Base-by-base conservation (phyloP, 2,888 invertebrate species). In the Harmothoe impar region DNA sequence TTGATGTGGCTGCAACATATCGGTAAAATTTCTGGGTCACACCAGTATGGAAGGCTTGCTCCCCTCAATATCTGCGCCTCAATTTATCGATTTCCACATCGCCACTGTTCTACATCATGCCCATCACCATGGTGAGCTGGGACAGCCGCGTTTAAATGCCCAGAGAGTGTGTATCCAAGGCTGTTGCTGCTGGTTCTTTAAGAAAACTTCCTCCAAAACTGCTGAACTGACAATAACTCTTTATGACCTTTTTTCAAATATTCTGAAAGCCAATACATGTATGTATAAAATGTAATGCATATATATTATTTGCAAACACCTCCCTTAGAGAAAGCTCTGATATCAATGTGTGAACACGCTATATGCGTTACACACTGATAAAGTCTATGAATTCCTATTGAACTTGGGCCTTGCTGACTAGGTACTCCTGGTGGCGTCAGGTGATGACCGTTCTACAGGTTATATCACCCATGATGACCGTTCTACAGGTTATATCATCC, bases 11-110 rank as follows among this genome's bases (percentile, higher is more conserved):
- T 43, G 81, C 81, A 81, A 43, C 81, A 81, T 81, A 81, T 81
- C 81, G 81, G 81, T 81, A 81, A 35, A 81, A 35, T 81, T 81
- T 35, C 81, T 81, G 81, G 81, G 81, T 81, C 81, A 81, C 81
- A 35, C 81, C 43, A 81, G 81, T 81, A 81, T 81, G n/a, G 81
- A 35, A 81, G 81, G 25, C 81, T 29, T 72, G 3, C 72, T 72
- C 72, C 29, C 72, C 31, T 35, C 81, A 81, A 81, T 81, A 81
- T 81, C 81, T 81, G n/a, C 33, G 81, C 81, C 43, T 81, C 81
- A 43, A 33, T 81, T 33, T 81, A 81, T 81, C 23, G 81, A 81
- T 81, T 43, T 81, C 35, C 25, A 33, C 43, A 33, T 81, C 81
- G 81, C 43, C 81, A 43, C 81, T 81, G 81, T 81, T 81, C 81